phyloP scores from a whole-genome alignment of 2,888 invertebrate species.

The Dione vanillae region DNA sequence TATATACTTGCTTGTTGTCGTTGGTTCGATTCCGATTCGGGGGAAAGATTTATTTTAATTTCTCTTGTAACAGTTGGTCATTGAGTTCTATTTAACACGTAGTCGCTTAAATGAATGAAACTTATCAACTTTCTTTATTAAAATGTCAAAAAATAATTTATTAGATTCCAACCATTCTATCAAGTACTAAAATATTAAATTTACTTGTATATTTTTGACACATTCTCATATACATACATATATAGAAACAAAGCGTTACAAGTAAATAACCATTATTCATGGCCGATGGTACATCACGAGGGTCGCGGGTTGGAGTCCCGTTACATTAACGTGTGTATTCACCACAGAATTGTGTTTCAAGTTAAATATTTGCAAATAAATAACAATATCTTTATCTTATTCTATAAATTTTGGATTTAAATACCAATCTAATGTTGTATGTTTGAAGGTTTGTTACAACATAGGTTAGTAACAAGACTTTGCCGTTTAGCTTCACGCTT shows the following conservation, averaged over 20 bases:
- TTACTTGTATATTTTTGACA: neutral
- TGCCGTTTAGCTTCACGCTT: too few species aligned
- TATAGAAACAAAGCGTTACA: neutral
- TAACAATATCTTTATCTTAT: constrained; percentile 5
- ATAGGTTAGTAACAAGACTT: neutral
- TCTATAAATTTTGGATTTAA: neutral
- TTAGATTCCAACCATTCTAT: too few species aligned
- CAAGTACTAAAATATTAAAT: too few species aligned
- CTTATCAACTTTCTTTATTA: too few species aligned
- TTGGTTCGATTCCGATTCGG: too few species aligned
- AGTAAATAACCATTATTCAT: constrained; percentile 9
- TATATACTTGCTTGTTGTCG: too few species aligned
- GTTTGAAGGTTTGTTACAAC: neutral
- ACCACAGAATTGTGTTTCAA: constrained; percentile 15
- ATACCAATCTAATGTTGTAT: neutral
- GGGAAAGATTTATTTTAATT: too few species aligned
- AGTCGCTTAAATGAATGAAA: too few species aligned
- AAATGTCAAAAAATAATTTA: too few species aligned
- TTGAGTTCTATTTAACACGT: too few species aligned
- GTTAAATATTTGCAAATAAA: constrained; percentile 10
- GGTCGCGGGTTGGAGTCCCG: constrained; percentile 34
- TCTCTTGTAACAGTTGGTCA: too few species aligned
- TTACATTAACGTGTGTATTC: constrained; percentile 18
- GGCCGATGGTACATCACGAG: neutral
- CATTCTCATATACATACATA: neutral